These are phyloP conservation scores for Nomada flava DNA, from an alignment of 2,888 invertebrate genomes.

Conservation along the genomic window DNA sequence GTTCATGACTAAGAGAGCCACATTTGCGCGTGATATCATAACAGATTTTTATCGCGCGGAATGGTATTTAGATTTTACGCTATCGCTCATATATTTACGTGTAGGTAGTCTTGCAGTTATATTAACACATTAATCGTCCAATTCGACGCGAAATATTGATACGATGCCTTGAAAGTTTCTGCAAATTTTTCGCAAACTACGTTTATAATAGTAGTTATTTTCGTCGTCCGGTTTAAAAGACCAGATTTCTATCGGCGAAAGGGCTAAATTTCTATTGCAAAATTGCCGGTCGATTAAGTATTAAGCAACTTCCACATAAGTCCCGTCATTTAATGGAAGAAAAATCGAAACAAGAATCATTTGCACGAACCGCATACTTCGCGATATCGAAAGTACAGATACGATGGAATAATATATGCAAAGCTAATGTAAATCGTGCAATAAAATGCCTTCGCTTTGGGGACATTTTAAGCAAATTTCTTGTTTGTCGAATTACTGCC, in stretches of 20 bases:
- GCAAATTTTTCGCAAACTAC: neutral
- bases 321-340: neutral
- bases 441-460: neutral
- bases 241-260: too few species aligned
- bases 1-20: neutral
- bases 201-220: neutral
- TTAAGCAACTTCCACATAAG: neutral
- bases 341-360: neutral
- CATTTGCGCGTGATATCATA: conserved; percentile 10
- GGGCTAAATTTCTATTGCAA: too few species aligned
- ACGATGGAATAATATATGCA: conserved; percentile 8
- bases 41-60: neutral
- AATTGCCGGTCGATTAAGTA: neutral
- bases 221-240: too few species aligned
- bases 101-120: neutral
- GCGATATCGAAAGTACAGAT: neutral
- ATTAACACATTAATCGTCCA: too few species aligned
- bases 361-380: conserved; percentile 5
- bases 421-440: conserved; percentile 9
- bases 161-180: too few species aligned
- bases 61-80: neutral
- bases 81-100: neutral
- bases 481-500: conserved; percentile 11
- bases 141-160: too few species aligned
- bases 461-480: neutral